Evolutionary conservation across 1,140 invertebrate genomes (phyloP).

Genomic region (Sesamia nonagrioides): DNA sequence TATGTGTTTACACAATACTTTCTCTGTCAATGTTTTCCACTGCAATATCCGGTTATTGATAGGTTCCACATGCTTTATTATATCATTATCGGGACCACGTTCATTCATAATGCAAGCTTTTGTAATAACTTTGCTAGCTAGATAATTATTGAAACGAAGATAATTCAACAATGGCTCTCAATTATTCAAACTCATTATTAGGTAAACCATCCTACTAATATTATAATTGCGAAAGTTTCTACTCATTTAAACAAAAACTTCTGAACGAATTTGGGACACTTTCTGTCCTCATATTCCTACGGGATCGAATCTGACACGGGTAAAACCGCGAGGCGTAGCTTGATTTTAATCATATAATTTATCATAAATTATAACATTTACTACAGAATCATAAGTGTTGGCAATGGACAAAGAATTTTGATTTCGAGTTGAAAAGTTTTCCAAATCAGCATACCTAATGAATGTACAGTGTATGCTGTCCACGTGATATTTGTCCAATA

Average conservation of each 20-base stretch:
- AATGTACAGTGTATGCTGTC: not conserved
- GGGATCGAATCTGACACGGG: too few relatives aligned
- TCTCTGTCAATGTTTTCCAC: constrained; percentile 20
- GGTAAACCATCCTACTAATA: too few relatives aligned
- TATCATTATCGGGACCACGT: not conserved
- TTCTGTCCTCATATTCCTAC: too few relatives aligned
- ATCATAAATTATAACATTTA: too few relatives aligned
- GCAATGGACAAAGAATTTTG: not conserved
- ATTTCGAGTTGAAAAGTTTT: not conserved
- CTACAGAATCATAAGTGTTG: too few relatives aligned
- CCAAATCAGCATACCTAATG: not conserved
- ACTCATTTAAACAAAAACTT: too few relatives aligned
- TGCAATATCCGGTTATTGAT: constrained; percentile 5
- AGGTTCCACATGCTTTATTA: not conserved
- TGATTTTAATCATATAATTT: too few relatives aligned
- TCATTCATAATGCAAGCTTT: not conserved
- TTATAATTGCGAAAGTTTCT: too few relatives aligned
- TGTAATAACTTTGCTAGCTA: not conserved
- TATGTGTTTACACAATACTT: constrained; percentile 2
- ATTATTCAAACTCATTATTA: too few relatives aligned
- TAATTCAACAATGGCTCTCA: too few relatives aligned
- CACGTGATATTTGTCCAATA: not conserved
- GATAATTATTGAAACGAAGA: not conserved
- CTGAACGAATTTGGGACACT: too few relatives aligned
- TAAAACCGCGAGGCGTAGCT: too few relatives aligned